Base-by-base conservation (phyloP, 2,888 invertebrate genomes). In the Philereme vetulata region DNA sequence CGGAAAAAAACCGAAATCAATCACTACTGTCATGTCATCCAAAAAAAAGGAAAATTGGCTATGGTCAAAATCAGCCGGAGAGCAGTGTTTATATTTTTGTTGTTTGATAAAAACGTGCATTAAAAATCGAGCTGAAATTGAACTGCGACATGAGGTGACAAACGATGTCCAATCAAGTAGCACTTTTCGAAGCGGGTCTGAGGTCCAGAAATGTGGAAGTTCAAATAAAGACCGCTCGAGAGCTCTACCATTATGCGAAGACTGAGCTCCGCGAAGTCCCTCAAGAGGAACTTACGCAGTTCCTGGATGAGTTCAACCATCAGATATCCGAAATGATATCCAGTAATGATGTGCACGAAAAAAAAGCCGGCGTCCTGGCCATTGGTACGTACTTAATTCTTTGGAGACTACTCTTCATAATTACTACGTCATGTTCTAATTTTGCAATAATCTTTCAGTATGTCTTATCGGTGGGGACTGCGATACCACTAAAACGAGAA, bases 251-350 rank as follows among this genome's bases (percentile, higher is more conserved):
- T 65, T 98, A 97, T 90, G 97, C 97, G 7, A 97, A 97, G 83
- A 97, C 97, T 5, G 98, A 98, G 79, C 85, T 98, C 51, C 94
- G 97, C 5, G 98, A 98, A 88, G 96, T 97, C 72, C 96, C 97
- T 0, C 95, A 96, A 61, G 98, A 98, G 80, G 98, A 98, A 79
- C 94, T 98, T 67, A 96, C 96, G 33, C 93, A 95, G 63, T 98
- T 99, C 82, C 95, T 98, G 85, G 98, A 99, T 82, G 97, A 97
- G 71, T 98, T 98, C 81, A 98, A 98, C 83, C 97, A 97, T 79
- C 97, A 98, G 79, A 98, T 99, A 69, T 97, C 97, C 83, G 97
- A 98, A 84, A 98, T 99, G 98, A 97, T 98, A 3, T 97, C 97
- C 9, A 97, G 97, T 72, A 95, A 96, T 48, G 98, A 99, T 83